A percentile compares a stretch with the other conserved stretches of the same genome.
Conservation (phyloP, 2,888 invertebrate species). For the Coremacera marginata region DNA sequence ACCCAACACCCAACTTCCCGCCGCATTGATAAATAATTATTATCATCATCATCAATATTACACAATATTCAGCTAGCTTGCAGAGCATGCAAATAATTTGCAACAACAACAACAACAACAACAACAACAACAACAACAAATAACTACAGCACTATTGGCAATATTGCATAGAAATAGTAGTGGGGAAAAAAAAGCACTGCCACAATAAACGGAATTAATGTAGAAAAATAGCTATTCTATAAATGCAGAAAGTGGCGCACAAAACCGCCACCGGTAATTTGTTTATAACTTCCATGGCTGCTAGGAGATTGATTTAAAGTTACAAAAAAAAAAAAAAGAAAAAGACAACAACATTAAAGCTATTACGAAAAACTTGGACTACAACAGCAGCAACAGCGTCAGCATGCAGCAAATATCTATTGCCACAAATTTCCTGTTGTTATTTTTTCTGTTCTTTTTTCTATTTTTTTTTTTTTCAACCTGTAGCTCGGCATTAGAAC, state of each 20-base stretch:
- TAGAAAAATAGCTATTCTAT: background rate
- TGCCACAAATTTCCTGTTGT: slow-evolving; percentile 8
- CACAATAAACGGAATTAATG: background rate
- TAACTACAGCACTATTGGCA: no score
- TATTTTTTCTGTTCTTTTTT: background rate
- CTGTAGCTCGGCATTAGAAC: background rate
- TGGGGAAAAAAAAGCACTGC: no score
- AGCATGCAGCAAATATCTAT: background rate
- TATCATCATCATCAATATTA: no score
- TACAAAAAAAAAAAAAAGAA: background rate
- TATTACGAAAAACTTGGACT: no score
- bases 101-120: no score
- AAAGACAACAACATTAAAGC: background rate
- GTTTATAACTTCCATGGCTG: background rate
- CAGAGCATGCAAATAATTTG: no score
- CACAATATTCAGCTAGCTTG: no score
- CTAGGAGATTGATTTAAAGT: slow-evolving; percentile 13
- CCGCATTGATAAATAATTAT: no score
- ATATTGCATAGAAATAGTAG: no score
- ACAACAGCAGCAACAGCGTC: no score
- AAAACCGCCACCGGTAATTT: slow-evolving; percentile 26
- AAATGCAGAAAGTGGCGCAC: slow-evolving; percentile 12
- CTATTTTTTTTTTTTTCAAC: background rate
- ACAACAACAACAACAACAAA: no score
- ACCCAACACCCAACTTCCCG: no score